Evolutionary conservation across 1,140 invertebrate genomes (phyloP).

Genomic region (Pentalonia nigronervosa): DNA sequence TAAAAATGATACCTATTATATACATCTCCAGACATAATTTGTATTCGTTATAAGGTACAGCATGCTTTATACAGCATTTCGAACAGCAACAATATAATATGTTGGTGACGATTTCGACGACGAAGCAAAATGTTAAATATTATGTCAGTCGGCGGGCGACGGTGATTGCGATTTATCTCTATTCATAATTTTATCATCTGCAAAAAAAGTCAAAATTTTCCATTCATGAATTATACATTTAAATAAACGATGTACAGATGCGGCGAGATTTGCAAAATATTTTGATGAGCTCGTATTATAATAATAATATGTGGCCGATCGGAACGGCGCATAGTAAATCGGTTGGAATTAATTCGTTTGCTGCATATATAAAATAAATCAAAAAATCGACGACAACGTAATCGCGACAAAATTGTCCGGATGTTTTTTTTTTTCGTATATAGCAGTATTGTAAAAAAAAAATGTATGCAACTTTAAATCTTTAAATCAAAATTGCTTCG

Average conservation of each 20-base stretch:
- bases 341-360: conserved; percentile 1
- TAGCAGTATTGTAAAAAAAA: background rate
- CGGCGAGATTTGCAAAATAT: conserved; percentile 35
- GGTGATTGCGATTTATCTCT: background rate
- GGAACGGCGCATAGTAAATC: background rate
- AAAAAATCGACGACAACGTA: background rate
- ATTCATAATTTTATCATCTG: conserved; percentile 33
- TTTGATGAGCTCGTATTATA: background rate
- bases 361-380: background rate
- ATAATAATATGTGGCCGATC: background rate
- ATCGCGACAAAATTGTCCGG: background rate
- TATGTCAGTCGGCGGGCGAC: background rate
- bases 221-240: conserved; percentile 19
- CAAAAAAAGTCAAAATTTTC: background rate
- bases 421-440: background rate
- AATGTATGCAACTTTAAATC: background rate
- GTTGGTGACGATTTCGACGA: too few relatives aligned
- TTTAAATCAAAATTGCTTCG: background rate
- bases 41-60: background rate
- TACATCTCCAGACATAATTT: background rate
- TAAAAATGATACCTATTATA: background rate
- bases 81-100: background rate
- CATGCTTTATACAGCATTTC: background rate
- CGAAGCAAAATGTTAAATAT: background rate
- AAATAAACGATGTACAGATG: background rate